phyloP scores from a whole-genome alignment of 2,797 vertebrate genomes.

The Macroramphosus scolopax region DNA sequence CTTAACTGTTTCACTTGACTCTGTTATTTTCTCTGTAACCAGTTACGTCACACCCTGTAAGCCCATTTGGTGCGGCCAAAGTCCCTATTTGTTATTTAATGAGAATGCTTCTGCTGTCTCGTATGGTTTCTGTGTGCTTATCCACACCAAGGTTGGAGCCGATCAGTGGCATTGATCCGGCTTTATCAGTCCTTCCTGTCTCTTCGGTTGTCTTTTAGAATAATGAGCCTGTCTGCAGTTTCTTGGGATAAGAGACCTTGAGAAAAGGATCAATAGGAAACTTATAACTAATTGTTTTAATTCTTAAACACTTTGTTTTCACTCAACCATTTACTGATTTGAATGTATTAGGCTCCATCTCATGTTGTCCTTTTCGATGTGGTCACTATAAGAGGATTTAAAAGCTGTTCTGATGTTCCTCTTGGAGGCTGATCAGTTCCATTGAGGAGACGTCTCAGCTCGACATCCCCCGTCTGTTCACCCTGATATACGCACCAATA shows the following conservation, averaged over 20 bases:
- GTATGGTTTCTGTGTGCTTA: constrained; percentile 39
- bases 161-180: constrained; percentile 68
- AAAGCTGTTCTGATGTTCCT: constrained; percentile 18
- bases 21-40: constrained; percentile 1
- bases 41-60: not conserved
- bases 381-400: not conserved
- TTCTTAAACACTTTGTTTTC: constrained; percentile 26
- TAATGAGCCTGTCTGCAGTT: constrained; percentile 68
- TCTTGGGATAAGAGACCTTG: constrained; percentile 58
- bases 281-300: constrained; percentile 55
- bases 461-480: too few species aligned
- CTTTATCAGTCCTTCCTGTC: constrained; percentile 67
- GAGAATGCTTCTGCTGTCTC: constrained; percentile 50
- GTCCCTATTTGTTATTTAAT: constrained; percentile 24
- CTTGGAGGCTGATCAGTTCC: constrained; percentile 2
- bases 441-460: not conserved
- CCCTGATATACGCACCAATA: too few species aligned
- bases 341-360: not conserved
- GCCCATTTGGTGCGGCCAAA: constrained; percentile 13
- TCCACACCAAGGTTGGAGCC: constrained; percentile 50
- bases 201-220: constrained; percentile 64
- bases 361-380: not conserved
- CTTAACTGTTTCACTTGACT: constrained; percentile 2
- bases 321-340: not conserved
- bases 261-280: constrained; percentile 57